Evolutionary conservation across 2,888 invertebrate genomes (phyloP).

Genomic region (Volucella inanis): DNA sequence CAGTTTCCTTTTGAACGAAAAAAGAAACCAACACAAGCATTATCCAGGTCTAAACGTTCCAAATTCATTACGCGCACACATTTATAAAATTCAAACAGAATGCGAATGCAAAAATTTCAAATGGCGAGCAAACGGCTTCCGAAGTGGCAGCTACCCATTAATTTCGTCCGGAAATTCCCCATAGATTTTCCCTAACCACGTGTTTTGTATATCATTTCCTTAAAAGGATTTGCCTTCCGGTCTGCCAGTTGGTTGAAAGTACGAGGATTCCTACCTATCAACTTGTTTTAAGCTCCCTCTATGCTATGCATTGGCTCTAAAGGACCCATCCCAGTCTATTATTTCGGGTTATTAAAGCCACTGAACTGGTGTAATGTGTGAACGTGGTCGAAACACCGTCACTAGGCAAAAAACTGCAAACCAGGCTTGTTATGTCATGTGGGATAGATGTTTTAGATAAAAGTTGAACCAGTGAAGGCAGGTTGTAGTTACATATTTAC

Average conservation of each 20-base stretch:
- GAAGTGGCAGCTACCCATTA: slow-evolving; percentile 69
- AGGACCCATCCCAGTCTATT: slow-evolving; percentile 9
- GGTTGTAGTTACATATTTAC: neutral
- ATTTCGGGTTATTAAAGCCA: slow-evolving; percentile 56
- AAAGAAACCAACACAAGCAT: slow-evolving; percentile 6
- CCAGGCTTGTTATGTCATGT: neutral
- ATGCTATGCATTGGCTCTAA: neutral
- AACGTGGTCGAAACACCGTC: slow-evolving; percentile 38
- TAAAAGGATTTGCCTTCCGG: slow-evolving; percentile 79
- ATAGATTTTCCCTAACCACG: slow-evolving; percentile 65
- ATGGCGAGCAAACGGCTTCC: slow-evolving; percentile 44
- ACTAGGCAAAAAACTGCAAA: neutral
- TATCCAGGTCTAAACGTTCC: slow-evolving; percentile 9
- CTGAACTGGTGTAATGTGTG: slow-evolving; percentile 56
- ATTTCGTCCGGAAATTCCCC: slow-evolving; percentile 72
- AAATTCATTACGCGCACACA: slow-evolving; percentile 49
- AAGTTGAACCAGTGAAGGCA: slow-evolving; percentile 32
- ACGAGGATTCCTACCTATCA: neutral
- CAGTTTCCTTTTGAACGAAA: neutral
- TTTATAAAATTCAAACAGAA: slow-evolving; percentile 18
- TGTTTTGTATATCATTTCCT: slow-evolving; percentile 80
- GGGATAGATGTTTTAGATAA: neutral
- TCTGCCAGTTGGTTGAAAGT: slow-evolving; percentile 33
- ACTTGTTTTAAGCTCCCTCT: neutral
- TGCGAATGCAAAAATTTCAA: slow-evolving; percentile 56